phyloP scores from a whole-genome alignment of 1,140 invertebrate species.

The Amphibalanus amphitrite region DNA sequence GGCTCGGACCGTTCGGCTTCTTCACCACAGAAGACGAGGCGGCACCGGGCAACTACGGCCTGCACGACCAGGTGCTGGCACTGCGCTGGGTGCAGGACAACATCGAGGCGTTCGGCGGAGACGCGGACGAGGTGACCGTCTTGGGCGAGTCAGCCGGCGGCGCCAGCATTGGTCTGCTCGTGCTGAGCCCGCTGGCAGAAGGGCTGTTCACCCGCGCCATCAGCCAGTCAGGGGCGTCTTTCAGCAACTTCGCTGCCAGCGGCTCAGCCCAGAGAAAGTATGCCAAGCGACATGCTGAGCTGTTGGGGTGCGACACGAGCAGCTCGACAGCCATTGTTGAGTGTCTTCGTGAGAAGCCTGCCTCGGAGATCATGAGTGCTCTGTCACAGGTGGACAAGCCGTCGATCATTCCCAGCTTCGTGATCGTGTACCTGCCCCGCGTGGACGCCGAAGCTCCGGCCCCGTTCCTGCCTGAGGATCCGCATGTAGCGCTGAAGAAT shows the following conservation, averaged over 20 bases:
- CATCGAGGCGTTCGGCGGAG: conserved; percentile 37
- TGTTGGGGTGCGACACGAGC: conserved; percentile 4
- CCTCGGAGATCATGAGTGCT: not conserved
- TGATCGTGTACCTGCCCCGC: not conserved
- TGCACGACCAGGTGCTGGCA: conserved; percentile 38
- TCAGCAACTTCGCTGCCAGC: conserved; percentile 21
- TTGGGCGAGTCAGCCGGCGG: conserved; percentile 44
- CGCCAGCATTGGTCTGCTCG: conserved; percentile 36
- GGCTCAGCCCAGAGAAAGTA: no score
- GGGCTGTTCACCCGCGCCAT: conserved; percentile 19
- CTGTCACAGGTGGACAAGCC: not conserved
- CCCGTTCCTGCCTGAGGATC: conserved; percentile 25
- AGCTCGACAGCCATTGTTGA: not conserved
- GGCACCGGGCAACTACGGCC: conserved; percentile 26
- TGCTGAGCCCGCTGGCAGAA: conserved; percentile 29
- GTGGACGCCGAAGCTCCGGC: conserved; percentile 1
- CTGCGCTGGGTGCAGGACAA: conserved; percentile 32
- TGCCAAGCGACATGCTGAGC: not conserved
- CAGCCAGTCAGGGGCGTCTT: conserved; percentile 16
- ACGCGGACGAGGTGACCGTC: conserved; percentile 35
- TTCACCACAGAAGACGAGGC: conserved; percentile 22
- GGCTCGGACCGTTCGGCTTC: conserved; percentile 37
- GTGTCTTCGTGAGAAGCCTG: conserved; percentile 4
- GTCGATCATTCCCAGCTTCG: not conserved
- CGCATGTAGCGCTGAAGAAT: conserved; percentile 19